phyloP scores from a whole-genome alignment of 2,888 invertebrate genomes.

The Nematopogon swammerdamellus region DNA sequence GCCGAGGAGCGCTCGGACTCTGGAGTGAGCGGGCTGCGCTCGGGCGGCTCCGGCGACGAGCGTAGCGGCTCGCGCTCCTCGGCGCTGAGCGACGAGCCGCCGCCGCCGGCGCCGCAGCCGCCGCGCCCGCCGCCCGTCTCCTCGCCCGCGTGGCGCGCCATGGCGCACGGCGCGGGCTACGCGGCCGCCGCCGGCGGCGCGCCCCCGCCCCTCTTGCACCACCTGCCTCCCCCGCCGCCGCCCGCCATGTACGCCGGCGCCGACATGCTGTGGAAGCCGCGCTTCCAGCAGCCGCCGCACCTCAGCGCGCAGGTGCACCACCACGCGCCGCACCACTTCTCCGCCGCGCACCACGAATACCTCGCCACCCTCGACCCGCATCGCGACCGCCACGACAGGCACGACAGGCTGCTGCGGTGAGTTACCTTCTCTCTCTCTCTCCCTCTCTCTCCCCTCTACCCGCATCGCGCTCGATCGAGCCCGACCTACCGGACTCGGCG shows the following conservation, averaged over 20 bases:
- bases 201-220: conserved; percentile 20
- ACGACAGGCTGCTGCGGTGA: conserved; percentile 66
- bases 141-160: conserved; percentile 25
- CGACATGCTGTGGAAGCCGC: conserved; percentile 61
- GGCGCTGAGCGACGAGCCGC: conserved; percentile 70
- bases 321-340: conserved; percentile 22
- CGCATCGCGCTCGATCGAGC: no score
- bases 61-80: conserved; percentile 71
- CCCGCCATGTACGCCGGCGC: conserved; percentile 31
- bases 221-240: conserved; percentile 19
- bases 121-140: conserved; percentile 38
- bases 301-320: conserved; percentile 30
- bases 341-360: conserved; percentile 34
- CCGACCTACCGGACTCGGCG: no score
- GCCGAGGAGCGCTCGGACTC: conserved; percentile 62
- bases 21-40: conserved; percentile 73
- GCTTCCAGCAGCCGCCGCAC: conserved; percentile 53
- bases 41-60: conserved; percentile 76
- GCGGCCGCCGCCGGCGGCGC: conserved; percentile 14
- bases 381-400: conserved; percentile 65
- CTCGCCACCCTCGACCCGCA: conserved; percentile 55
- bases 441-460: not conserved
- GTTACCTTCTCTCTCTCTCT: conserved; percentile 12
- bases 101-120: conserved; percentile 46
- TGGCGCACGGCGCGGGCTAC: conserved; percentile 10